These are phyloP conservation scores for Petaurus breviceps DNA, from an alignment of 2,113 vertebrate genomes.

Conservation along the genomic window DNA sequence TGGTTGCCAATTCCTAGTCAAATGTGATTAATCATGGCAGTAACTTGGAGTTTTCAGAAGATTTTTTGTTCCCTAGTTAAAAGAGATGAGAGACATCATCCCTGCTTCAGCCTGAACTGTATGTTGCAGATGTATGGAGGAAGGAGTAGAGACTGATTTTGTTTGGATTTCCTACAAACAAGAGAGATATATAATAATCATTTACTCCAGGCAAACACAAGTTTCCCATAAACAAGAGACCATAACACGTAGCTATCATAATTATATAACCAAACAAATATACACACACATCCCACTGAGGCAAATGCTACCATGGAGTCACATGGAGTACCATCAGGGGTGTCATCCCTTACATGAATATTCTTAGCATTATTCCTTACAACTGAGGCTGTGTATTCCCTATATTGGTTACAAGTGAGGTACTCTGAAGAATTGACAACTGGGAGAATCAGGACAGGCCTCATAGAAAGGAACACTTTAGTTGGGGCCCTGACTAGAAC, in stretches of 20 bases:
- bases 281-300: neutral
- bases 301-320: too few relatives aligned
- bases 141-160: neutral
- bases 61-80: neutral
- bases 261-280: neutral
- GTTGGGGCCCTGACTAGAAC: too few relatives aligned
- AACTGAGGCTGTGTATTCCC: too few relatives aligned
- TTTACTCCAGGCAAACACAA: neutral
- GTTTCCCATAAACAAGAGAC: neutral
- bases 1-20: neutral
- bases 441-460: too few relatives aligned
- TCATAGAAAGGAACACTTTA: too few relatives aligned
- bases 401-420: too few relatives aligned
- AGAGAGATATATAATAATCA: neutral
- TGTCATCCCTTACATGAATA: neutral
- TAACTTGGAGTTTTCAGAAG: neutral
- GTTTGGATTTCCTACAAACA: neutral
- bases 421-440: too few relatives aligned
- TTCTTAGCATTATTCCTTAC: neutral
- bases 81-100: neutral
- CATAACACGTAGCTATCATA: neutral
- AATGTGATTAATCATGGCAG: neutral
- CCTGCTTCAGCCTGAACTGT: neutral
- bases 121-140: neutral
- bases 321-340: too few relatives aligned